Base-by-base conservation (phyloP, 2,113 vertebrate genomes). In the Isichthys henryi region DNA sequence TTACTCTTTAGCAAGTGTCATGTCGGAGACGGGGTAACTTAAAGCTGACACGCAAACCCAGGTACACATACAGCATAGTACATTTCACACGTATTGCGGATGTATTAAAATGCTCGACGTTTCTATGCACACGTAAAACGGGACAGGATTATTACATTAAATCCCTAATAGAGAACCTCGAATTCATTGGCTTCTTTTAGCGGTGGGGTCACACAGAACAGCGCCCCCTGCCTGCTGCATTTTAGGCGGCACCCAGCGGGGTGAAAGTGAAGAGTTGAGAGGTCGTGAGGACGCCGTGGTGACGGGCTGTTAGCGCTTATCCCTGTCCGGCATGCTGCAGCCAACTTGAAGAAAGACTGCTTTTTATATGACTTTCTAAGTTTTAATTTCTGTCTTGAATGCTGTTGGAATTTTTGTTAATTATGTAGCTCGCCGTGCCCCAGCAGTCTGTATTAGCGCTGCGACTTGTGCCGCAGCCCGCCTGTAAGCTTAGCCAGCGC, bases 231-330 rank as follows among this genome's bases (percentile, higher is more conserved):
- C 92, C 8, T 90, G 21, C 0, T 13, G 0, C 0, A 0, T 27
- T 0, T n/a, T 31, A 3, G 56, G 91, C 5, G 86, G 82, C 0
- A 48, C 87, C 91, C 70, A 23, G 15, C 49, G 49, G 88, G 91
- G 90, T 92, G 89, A 92, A 86, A 88, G 91, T 92, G 86, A 89
- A 84, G 91, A 94, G 94, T 95, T 94, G 89, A 94, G 90, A 92
- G 94, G 90, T 95, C 90, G 50, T 19, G 13, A n/a, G 89, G 10
- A 89, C 88, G 92, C 50, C 3, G 31, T 53, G 70, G 48, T 35
- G 56, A 80, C 45, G 17, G 58, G 10, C 21, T 88, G 89, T 46
- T 58, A 66, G 23, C 46, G n/a, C 45, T 62, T 49, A 45, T 48
- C 23, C 39, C 23, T 0, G n/a, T 70, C 10, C n/a, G 27, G 62